A percentile compares a stretch with the other conserved stretches of the same genome.
phyloP scores from a whole-genome alignment of 2,888 invertebrate genomes.

The Minunthozetes semirufus region DNA sequence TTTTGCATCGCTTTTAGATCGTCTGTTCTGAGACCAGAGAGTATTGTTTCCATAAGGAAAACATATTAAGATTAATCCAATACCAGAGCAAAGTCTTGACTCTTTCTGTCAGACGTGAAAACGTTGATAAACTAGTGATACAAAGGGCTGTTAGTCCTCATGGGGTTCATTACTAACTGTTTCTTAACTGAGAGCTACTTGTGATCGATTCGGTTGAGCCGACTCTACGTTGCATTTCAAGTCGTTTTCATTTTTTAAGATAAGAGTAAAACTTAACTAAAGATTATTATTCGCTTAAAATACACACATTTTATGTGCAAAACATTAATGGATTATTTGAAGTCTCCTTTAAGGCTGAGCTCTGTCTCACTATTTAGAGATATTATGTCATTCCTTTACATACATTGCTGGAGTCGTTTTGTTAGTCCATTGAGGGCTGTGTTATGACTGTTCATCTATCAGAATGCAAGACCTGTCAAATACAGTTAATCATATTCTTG shows the following conservation, averaged over 20 bases:
- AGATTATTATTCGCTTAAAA: not conserved
- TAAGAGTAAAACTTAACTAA: not conserved
- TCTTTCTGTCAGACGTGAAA: not conserved
- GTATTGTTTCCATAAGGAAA: not conserved
- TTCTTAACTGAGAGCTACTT: not conserved
- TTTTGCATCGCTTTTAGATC: no score
- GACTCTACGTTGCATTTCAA: not conserved
- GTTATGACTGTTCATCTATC: slow-evolving; percentile 18
- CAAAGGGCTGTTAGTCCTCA: not conserved
- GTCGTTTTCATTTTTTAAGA: not conserved
- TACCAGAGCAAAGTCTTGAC: not conserved
- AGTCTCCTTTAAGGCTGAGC: not conserved
- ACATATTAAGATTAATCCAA: not conserved
- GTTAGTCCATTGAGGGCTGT: not conserved
- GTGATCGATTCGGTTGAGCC: not conserved
- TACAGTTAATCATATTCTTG: slow-evolving; percentile 16
- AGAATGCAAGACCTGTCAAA: slow-evolving; percentile 11
- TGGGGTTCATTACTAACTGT: not conserved
- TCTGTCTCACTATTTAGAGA: not conserved
- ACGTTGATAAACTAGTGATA: not conserved
- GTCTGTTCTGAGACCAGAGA: no score
- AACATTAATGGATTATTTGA: not conserved
- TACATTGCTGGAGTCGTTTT: no score
- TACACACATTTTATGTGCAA: not conserved
- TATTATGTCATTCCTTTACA: not conserved